Base-by-base conservation (phyloP, 2,888 invertebrate species). In the Melanchra persicariae region DNA sequence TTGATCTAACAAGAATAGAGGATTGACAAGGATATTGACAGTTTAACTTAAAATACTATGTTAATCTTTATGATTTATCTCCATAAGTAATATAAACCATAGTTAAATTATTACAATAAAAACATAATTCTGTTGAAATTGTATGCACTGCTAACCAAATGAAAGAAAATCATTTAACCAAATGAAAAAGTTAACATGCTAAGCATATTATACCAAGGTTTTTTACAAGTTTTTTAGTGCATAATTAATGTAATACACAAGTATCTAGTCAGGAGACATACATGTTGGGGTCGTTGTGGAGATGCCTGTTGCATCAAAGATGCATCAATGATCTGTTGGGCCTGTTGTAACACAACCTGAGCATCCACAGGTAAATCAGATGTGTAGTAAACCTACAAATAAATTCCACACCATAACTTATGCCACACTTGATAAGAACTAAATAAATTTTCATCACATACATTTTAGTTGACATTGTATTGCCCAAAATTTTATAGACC, bases 341-440 rank as follows among this genome's bases (percentile, higher is more conserved):
- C 94, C 87, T 96, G 96, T 93, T 96, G 96, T 91, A 96, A 96
- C 85, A 96, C 96, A 92, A 96, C 95, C 93, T 96, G 96, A 90
- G 95, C 94, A 90, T 96, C 96, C 94, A 95, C 94, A 86, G 96
- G 95, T 90, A 96, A 93, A 92, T 96, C 95, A 89, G 96, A 96
- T 88, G 96, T 94, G 95, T 96, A 96, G 95, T 95, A 96, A 90
- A 96, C 96, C 96, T 96, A 95, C 92, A 95, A 95, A 95, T 94
- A 94, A 95, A 95, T 93, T 86, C 85, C 87, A 86, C 74, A 77
- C 88, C 85, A 87, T 83, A 85, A 79, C 81, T 83, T 73, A 79
- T 62, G 69, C 77, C 79, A 77, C 24, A 83, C 60, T 73, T 75
- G 59, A 72, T 70, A 73, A 69, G 67, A 52, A 59, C 70, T 59